phyloP scores from a whole-genome alignment of 1,140 invertebrate genomes.

The Hycleus cichorii region DNA sequence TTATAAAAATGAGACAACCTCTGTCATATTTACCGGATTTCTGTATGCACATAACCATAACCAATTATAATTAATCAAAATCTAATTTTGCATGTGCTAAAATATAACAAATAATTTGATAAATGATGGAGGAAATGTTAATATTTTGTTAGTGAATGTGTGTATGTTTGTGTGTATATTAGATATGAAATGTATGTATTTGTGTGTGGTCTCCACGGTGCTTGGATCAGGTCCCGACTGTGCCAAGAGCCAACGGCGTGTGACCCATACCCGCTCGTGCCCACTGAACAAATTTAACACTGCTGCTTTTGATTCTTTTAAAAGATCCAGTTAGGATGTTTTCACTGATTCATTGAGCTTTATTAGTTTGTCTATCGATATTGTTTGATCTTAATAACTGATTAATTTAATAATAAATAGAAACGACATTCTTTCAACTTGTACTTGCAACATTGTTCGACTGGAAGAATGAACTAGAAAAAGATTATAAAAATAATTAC shows the following conservation, averaged over 20 bases:
- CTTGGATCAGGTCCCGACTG: constrained; percentile 20
- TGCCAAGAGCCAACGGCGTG: constrained; percentile 24
- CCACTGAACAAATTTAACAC: constrained; percentile 32
- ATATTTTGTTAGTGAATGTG: constrained; percentile 5
- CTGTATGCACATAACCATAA: not conserved
- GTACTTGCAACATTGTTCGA: no score
- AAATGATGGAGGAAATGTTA: constrained; percentile 17
- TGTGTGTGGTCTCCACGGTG: constrained; percentile 31
- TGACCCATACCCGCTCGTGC: constrained; percentile 28
- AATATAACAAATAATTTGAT: constrained; percentile 5
- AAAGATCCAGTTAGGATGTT: constrained; percentile 1
- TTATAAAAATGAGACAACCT: no score
- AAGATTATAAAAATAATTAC: no score
- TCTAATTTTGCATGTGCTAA: constrained; percentile 13
- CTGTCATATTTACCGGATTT: not conserved
- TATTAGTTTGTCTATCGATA: not conserved
- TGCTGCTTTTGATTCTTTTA: constrained; percentile 27
- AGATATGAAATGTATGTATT: not conserved
- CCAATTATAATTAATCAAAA: constrained; percentile 12
- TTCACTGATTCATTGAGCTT: constrained; percentile 30
- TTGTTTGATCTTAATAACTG: not conserved
- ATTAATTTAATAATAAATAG: no score
- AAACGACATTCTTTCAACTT: no score
- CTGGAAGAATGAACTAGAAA: no score
- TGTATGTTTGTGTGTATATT: no score